phyloP scores from a whole-genome alignment of 2,113 vertebrate species.

The Hippocampus barbouri region DNA sequence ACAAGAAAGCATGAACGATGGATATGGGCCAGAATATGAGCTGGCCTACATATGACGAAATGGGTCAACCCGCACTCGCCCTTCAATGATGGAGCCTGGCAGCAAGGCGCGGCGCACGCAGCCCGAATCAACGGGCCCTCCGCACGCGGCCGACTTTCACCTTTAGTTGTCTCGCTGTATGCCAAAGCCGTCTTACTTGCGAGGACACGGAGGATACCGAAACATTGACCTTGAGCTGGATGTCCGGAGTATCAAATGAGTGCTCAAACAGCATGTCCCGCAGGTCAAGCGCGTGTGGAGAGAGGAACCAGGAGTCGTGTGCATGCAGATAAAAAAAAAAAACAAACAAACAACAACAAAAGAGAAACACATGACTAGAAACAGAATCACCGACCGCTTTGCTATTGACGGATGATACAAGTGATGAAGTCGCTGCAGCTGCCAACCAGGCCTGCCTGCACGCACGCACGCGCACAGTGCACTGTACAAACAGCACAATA shows the following conservation, averaged over 20 bases:
- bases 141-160: neutral
- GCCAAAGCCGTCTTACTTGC: no score
- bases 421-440: constrained; percentile 27
- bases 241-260: constrained; percentile 38
- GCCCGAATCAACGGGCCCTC: neutral
- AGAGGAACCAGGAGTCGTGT: neutral
- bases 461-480: constrained; percentile 6
- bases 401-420: constrained; percentile 24
- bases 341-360: constrained; percentile 3
- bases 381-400: constrained; percentile 25
- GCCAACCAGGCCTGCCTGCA: constrained; percentile 23
- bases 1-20: no score
- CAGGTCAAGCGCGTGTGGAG: constrained; percentile 69
- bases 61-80: neutral
- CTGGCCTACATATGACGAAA: neutral
- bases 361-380: neutral
- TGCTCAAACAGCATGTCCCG: constrained; percentile 56
- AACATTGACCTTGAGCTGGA: no score
- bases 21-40: neutral
- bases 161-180: neutral
- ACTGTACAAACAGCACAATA: constrained; percentile 43
- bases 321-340: constrained; percentile 19
- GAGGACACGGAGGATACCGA: no score
- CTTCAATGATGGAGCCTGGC: neutral
- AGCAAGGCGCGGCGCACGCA: neutral